A percentile compares a stretch with the other conserved stretches of the same genome.
These are phyloP conservation scores for Chaenogobius annularis DNA, from an alignment of 2,113 vertebrate species.

Conservation along the genomic window DNA sequence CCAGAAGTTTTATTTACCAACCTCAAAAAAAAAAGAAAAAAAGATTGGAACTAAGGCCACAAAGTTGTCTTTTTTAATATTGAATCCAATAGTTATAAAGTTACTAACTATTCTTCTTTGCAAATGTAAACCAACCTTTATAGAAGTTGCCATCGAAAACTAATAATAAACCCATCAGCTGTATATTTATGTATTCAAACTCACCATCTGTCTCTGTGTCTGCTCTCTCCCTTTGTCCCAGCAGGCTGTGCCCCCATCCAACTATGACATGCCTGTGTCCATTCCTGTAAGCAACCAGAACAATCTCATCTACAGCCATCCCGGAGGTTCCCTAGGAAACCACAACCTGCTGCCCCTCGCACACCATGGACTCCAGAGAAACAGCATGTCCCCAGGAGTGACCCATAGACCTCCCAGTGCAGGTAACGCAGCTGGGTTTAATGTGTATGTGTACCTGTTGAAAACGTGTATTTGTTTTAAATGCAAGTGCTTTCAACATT, in stretches of 20 bases:
- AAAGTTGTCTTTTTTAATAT: slow-evolving; percentile 2
- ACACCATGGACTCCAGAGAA: slow-evolving; percentile 96
- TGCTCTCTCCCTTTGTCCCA: slow-evolving; percentile 31
- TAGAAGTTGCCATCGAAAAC: background rate
- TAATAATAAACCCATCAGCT: background rate
- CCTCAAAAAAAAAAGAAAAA: slow-evolving; percentile 4
- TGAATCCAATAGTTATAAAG: background rate
- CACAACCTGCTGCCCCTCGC: slow-evolving; percentile 95
- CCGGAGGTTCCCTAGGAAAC: slow-evolving; percentile 92
- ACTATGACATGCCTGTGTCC: slow-evolving; percentile 98
- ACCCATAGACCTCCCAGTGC: slow-evolving; percentile 98
- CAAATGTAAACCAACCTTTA: background rate
- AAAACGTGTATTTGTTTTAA: no score
- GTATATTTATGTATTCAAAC: slow-evolving; percentile 29
- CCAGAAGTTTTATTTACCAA: slow-evolving; percentile 41
- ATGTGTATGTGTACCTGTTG: background rate
- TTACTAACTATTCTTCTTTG: background rate
- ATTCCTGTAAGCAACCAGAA: slow-evolving; percentile 98
- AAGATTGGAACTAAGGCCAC: background rate
- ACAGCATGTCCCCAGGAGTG: slow-evolving; percentile 97
- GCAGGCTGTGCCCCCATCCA: slow-evolving; percentile 94
- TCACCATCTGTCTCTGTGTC: slow-evolving; percentile 11
- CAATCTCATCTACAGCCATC: slow-evolving; percentile 95
- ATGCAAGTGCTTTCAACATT: background rate
- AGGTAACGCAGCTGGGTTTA: slow-evolving; percentile 86